Evolutionary conservation across 2,888 invertebrate genomes (phyloP).

Genomic region (Drosophila melanosoma): DNA sequence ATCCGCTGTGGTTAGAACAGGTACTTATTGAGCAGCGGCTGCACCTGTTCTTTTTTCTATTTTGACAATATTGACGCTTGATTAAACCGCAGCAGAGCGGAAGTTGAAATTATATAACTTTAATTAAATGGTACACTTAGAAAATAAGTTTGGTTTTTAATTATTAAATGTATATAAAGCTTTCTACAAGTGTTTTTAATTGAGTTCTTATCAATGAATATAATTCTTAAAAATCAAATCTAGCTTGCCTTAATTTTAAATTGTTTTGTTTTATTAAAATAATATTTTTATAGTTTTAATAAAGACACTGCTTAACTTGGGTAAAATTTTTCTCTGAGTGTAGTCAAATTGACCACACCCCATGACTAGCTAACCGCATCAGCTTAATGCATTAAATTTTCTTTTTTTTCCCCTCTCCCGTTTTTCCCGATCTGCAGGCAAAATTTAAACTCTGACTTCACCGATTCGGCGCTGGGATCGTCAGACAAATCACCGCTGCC

Average conservation of each 20-base stretch:
- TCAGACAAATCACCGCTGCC: conserved; percentile 96
- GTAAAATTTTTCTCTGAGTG: not conserved
- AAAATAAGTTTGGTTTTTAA: not conserved
- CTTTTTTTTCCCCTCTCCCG: conserved; percentile 1
- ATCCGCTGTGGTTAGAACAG: conserved; percentile 38
- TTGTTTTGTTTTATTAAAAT: no score
- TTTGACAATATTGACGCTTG: conserved; percentile 68
- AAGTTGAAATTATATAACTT: conserved; percentile 70
- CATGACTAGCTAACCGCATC: conserved; percentile 66
- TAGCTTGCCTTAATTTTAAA: not conserved
- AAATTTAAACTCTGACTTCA: conserved; percentile 97
- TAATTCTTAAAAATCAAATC: not conserved
- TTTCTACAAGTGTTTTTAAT: not conserved
- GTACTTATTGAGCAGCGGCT: conserved; percentile 20
- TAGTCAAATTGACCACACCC: conserved; percentile 32
- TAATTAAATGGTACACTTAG: conserved; percentile 35
- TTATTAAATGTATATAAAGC: not conserved
- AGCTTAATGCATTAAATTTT: conserved; percentile 37
- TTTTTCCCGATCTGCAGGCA: conserved; percentile 87
- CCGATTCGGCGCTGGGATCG: conserved; percentile 96
- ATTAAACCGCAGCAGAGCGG: conserved; percentile 69
- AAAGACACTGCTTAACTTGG: no score
- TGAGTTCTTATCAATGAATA: not conserved
- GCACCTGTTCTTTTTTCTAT: conserved; percentile 61
- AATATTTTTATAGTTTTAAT: no score